Conservation (phyloP, 2,888 invertebrate species). For the Limenitis camilla region DNA sequence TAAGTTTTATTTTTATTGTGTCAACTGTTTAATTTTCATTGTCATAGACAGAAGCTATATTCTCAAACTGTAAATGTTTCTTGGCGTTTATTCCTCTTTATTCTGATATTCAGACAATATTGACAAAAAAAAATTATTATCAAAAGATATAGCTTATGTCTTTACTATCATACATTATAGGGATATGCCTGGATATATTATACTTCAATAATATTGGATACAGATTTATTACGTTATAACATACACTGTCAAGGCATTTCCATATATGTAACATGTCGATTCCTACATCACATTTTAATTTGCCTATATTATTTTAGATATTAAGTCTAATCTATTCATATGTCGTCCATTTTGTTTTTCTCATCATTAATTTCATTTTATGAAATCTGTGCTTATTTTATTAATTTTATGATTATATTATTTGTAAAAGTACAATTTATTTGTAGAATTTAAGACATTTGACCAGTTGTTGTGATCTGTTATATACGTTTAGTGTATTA, state of each 20-base stretch:
- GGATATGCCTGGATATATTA: no score
- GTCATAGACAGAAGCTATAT: background rate
- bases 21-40: slow-evolving; percentile 29
- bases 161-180: no score
- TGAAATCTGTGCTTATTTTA: slow-evolving; percentile 3
- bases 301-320: slow-evolving; percentile 1
- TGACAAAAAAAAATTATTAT: no score
- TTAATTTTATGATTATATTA: slow-evolving; percentile 10
- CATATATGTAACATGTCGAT: slow-evolving; percentile 12
- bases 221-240: background rate
- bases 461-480: slow-evolving; percentile 15
- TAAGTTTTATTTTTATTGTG: slow-evolving; percentile 50
- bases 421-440: slow-evolving; percentile 23
- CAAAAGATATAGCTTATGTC: no score
- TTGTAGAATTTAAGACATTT: slow-evolving; percentile 17
- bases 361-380: slow-evolving; percentile 2
- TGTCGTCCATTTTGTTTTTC: slow-evolving; percentile 4
- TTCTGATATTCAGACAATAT: no score
- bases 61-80: no score
- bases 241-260: background rate
- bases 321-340: slow-evolving; percentile 20
- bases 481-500: slow-evolving; percentile 6
- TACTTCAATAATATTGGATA: background rate
- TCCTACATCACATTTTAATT: slow-evolving; percentile 1
- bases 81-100: no score